Conservation (phyloP, 1,140 invertebrate genomes). For the Stegodyphus dumicola region DNA sequence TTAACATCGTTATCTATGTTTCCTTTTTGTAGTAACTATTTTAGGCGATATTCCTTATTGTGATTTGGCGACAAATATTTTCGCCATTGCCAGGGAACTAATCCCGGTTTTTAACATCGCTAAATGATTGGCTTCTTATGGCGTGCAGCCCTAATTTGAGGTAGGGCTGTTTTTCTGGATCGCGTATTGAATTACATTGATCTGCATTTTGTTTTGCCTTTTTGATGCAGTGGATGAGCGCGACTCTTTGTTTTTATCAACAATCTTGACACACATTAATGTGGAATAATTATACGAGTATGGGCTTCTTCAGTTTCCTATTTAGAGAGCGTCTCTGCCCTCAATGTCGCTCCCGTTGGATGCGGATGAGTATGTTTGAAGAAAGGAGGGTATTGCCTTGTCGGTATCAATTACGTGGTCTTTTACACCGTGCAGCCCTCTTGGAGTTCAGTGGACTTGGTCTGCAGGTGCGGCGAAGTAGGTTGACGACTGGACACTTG, state of each 20-base stretch:
- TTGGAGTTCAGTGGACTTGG: constrained; percentile 40
- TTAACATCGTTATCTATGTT: too few species aligned
- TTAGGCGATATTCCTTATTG: too few species aligned
- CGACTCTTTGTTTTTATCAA: constrained; percentile 35
- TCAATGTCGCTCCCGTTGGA: not conserved
- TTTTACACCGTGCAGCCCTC: not conserved
- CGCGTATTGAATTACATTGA: constrained; percentile 36
- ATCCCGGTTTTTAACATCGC: not conserved
- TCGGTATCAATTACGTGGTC: constrained; percentile 37
- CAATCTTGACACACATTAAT: constrained; percentile 53
- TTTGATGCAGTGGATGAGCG: not conserved
- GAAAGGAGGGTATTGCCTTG: not conserved
- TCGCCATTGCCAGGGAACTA: not conserved
- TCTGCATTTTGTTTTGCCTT: not conserved
- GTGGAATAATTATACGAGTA: constrained; percentile 39
- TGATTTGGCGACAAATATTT: not conserved
- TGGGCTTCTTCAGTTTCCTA: constrained; percentile 13
- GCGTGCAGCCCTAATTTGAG: constrained; percentile 7
- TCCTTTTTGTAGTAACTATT: too few species aligned
- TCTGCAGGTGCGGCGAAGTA: not conserved
- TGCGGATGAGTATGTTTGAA: not conserved
- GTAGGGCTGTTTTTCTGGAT: constrained; percentile 34
- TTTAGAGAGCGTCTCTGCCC: constrained; percentile 20
- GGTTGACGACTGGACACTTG: too few species aligned
- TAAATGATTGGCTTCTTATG: not conserved